Conservation (phyloP, 2,113 vertebrate genomes). For the Aspiorhynchus laticeps region DNA sequence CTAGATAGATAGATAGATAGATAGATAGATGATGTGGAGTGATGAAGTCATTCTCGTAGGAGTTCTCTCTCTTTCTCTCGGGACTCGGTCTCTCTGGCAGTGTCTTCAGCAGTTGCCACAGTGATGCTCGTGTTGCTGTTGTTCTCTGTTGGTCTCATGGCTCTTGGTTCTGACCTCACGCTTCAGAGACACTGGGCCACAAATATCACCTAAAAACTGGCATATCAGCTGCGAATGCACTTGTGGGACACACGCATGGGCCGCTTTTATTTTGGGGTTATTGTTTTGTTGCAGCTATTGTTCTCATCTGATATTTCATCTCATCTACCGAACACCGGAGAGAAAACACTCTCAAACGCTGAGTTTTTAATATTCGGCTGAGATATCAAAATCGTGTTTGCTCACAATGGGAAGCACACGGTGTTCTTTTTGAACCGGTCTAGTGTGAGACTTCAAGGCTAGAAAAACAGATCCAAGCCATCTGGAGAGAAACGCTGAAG, state of each 20-base stretch:
- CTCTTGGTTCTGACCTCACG: slow-evolving; percentile 23
- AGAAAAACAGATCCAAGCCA: neutral
- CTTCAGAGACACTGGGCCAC: neutral
- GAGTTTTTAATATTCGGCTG: slow-evolving; percentile 3
- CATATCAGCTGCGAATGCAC: neutral
- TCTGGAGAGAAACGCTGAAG: neutral
- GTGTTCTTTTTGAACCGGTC: neutral
- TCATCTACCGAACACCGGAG: neutral
- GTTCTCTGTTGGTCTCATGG: slow-evolving; percentile 45
- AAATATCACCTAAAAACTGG: neutral
- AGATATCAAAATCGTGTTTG: neutral
- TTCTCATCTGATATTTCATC: slow-evolving; percentile 18
- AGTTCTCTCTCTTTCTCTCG: neutral
- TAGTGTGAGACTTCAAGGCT: neutral
- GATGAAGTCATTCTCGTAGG: neutral
- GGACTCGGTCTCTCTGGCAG: slow-evolving; percentile 32
- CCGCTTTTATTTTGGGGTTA: neutral
- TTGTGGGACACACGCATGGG: neutral
- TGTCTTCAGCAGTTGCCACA: slow-evolving; percentile 48
- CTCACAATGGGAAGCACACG: neutral
- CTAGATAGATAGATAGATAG: neutral
- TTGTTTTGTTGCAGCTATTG: neutral
- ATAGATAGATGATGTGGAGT: neutral
- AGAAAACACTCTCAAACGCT: neutral
- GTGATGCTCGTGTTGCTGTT: slow-evolving; percentile 51